Base-by-base conservation (phyloP, 1,140 invertebrate species). In the Diachasmimorpha longicaudata region DNA sequence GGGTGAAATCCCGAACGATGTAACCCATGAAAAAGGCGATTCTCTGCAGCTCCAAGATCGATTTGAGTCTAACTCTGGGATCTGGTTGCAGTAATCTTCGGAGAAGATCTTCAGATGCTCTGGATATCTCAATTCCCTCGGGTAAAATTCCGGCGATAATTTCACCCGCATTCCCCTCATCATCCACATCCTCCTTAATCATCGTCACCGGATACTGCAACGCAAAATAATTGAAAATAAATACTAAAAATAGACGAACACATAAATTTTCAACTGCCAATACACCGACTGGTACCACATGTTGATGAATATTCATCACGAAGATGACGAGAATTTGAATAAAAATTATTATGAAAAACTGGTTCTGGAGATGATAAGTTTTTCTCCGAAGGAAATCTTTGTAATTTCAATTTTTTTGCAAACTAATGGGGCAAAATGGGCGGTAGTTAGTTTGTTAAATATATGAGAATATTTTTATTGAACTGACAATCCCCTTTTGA, bases 1-100 rank as follows among this genome's bases (percentile, higher is more conserved):
- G 52, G 31, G 80, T 81, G 39, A 85, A 89, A 77, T 79, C 81
- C 16, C 79, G 80, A 68, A 90, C 79, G 75, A 89, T 83, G 67
- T 86, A 79, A 21, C 87, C 86, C 83, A 89, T 87, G 79, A 87
- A 91, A 80, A 90, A 91, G n/a, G 89, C 86, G 66, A 89, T 87
- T 69, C 85, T 82, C 77, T 90, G 86, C 36, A 91, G 81, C 3
- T 80, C 80, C 2, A 86, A 77, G 4, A 90, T 76, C 8, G 86
- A 87, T 73, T 84, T 85, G 8, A 91, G 80, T 68, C 90, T 82
- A 23, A 82, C 68, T 63, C 78, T 76, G 4, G 89, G 89, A 55
- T 91, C 87, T 0, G 83, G 82, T 70, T 88, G 84, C 5, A 91
- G 79, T 6, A 91, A 83, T 70, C 89, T 82, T 75, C 81, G 83